Conservation (phyloP, 2,113 vertebrate genomes). For the Thryonomys swinderianus region DNA sequence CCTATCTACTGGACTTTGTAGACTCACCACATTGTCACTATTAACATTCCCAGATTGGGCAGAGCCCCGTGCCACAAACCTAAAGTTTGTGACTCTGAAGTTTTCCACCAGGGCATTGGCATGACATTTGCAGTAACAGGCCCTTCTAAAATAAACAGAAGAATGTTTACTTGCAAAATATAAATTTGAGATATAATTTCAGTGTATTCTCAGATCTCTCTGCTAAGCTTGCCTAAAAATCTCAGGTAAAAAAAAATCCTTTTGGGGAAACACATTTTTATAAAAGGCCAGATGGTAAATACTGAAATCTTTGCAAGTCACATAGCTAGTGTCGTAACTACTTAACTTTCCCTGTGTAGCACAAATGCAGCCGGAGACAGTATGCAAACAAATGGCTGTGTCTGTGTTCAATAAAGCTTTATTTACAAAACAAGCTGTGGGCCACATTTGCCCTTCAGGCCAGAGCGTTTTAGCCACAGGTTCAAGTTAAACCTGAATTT, state of each 20-base stretch:
- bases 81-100: neutral
- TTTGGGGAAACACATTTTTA: neutral
- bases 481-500: neutral
- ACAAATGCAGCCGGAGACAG: neutral
- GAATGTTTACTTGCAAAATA: neutral
- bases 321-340: neutral
- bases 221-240: neutral
- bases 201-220: neutral
- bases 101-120: neutral
- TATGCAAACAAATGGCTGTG: neutral
- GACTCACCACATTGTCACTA: neutral
- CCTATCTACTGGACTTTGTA: neutral
- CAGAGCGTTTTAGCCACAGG: neutral
- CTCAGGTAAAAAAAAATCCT: neutral
- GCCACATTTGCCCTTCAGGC: neutral
- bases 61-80: neutral
- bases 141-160: neutral
- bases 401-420: slow-evolving; percentile 48
- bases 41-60: neutral
- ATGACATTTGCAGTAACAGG: neutral
- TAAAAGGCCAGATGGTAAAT: neutral
- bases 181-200: neutral
- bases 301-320: neutral
- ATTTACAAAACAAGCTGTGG: neutral
- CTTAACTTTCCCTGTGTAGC: neutral